Evolutionary conservation across 64 coral and sea anemone genomes (phyloP), one percentile per base, ranked within the genome.

Genomic region (Dendronephthya gigantea): DNA sequence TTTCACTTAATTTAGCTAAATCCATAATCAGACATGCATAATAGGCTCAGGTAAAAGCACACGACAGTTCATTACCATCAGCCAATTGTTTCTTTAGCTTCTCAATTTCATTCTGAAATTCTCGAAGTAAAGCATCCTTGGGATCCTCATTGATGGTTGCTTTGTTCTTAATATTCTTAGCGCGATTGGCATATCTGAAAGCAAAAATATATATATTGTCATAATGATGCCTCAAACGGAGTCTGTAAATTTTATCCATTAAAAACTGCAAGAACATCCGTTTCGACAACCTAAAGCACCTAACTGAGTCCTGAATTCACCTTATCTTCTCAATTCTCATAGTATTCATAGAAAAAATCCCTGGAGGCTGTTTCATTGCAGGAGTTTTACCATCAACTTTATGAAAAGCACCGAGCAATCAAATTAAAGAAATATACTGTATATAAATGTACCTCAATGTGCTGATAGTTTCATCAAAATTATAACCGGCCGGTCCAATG

Each of bases 111-210:
- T 97, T 97, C 39, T 97, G 94, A 41, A 97, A 97, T 37, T 97
- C 94, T 90, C 94, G 93, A 32, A 97, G 82, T 85, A 97, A 75
- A 34, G 94, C 94, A 93, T 97, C 94, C 43, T 97, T 97, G n/a
- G 91, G 94, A 85, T 97, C 94, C 90, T 97, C 94, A 91, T 97
- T 97, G 25, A 97, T 97, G 84, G 89, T 97, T 9, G 91, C 94
- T 52, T 97, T 93, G 92, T 97, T 97, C 89, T 97, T 97, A 38
- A 97, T 97, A 69, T 97, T 97, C 81, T 97, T 97, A 29, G 94
- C 94, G 68, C 91, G 84, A 87, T 93, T 97, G 70, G 94, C 94
- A 93, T 97, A 97, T 49, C 88, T 90, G 39, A 30, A 35, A 17
- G 8, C 6, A 70, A 28, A 48, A 28, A 68, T 39, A 40, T 14